A percentile compares a stretch with the other conserved stretches of the same genome.
These are phyloP conservation scores for Prinia subflava DNA, from an alignment of 2,113 vertebrate species.

Conservation along the genomic window DNA sequence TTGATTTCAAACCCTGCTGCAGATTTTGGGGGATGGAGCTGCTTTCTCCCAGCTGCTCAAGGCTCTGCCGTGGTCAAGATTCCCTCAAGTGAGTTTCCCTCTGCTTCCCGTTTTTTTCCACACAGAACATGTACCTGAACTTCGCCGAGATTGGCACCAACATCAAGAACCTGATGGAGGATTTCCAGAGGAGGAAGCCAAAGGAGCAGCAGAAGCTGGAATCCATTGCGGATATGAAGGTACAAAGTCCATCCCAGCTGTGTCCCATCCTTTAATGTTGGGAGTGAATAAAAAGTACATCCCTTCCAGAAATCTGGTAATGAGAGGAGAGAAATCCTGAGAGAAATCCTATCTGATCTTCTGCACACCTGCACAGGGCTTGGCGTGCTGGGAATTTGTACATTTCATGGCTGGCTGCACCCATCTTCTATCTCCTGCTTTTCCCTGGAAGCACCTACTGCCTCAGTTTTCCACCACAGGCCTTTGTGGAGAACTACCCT, in stretches of 20 bases:
- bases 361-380: neutral
- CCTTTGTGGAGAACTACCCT: slow-evolving; percentile 96
- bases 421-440: neutral
- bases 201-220: slow-evolving; percentile 95
- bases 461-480: slow-evolving; percentile 63
- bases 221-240: slow-evolving; percentile 97
- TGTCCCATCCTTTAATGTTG: neutral
- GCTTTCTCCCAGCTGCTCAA: neutral
- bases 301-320: neutral
- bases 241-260: neutral
- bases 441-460: neutral
- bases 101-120: neutral
- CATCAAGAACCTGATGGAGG: slow-evolving; percentile 98
- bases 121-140: slow-evolving; percentile 95
- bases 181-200: slow-evolving; percentile 93
- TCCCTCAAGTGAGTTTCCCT: neutral
- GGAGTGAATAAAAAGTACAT: neutral
- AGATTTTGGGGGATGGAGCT: neutral
- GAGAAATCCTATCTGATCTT: neutral
- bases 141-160: slow-evolving; percentile 97
- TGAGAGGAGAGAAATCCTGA: neutral
- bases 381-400: neutral
- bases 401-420: neutral
- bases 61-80: neutral
- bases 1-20: neutral